phyloP scores from a whole-genome alignment of 2,797 vertebrate genomes.

The Neopelma chrysocephalum region DNA sequence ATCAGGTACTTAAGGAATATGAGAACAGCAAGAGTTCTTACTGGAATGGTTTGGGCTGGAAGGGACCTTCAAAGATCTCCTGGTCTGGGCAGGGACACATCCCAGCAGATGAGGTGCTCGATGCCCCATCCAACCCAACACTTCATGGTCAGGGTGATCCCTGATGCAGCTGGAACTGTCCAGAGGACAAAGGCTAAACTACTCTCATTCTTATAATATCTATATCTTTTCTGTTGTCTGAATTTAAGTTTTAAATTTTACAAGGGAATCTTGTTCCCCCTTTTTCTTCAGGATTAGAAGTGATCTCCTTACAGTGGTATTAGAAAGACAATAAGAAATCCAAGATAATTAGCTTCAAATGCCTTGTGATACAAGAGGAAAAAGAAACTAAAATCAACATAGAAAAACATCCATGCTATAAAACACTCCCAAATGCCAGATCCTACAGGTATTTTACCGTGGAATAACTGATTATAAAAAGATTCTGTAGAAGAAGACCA shows the following conservation, averaged over 20 bases:
- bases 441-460: neutral
- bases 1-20: neutral
- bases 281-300: neutral
- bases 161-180: neutral
- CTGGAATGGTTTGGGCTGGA: neutral
- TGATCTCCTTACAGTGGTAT: neutral
- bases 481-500: neutral
- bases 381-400: neutral
- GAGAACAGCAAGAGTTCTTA: neutral
- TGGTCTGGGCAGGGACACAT: neutral
- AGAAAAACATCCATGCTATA: neutral
- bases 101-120: neutral
- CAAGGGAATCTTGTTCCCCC: neutral
- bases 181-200: neutral
- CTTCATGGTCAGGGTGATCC: neutral
- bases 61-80: neutral
- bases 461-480: neutral
- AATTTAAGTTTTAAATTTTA: neutral
- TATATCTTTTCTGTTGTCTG: neutral
- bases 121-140: neutral
- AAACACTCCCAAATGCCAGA: neutral
- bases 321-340: neutral
- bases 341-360: neutral
- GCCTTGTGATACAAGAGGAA: neutral
- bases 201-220: neutral